Evolutionary conservation across 2,797 vertebrate genomes (phyloP), one percentile per base, ranked within the genome.

Genomic region (Margarornis squamiger): DNA sequence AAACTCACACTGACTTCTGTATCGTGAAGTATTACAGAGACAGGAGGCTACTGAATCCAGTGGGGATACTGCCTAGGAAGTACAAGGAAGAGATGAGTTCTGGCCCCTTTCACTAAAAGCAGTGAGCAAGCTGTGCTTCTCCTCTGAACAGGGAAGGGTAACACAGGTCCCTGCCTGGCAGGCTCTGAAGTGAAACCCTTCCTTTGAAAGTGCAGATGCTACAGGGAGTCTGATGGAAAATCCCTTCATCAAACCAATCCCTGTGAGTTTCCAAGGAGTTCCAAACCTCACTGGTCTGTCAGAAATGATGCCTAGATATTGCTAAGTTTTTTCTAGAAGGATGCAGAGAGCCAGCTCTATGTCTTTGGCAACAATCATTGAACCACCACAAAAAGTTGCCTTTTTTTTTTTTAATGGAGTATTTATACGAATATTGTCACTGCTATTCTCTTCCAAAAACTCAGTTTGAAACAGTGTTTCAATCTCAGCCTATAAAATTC

Each of bases 361-460:
- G 91, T 66, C 82, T 93, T 90, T 93, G 95, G 90, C 94, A 97
- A 58, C 78, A 29, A 77, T 7, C 86, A 73, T 22, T 30, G 83
- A 95, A 92, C 90, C 68, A 86, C 67, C 43, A 68, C 76, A 23
- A 85, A 93, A 83, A 55, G 32, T 19, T 80, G 49, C 61, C 36
- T 17, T 16, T 38, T 70, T 76, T 36, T 36, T 95, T 88, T n/a
- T 12, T 6, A 3, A 92, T 79, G 39, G 59, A 83, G 27, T 59
- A 86, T 92, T 85, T 91, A 62, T 85, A 63, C 80, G 66, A 97
- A 92, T 93, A 90, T 68, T 85, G 65, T 90, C 57, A 34, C 78
- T 95, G 68, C 61, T 90, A 29, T 88, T 96, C 65, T 86, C 88
- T 96, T 96, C 94, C 87, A 95, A 92, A 96, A 95, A 52, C 30